phyloP scores from a whole-genome alignment of 2,797 vertebrate genomes.

The Remorina albescens region DNA sequence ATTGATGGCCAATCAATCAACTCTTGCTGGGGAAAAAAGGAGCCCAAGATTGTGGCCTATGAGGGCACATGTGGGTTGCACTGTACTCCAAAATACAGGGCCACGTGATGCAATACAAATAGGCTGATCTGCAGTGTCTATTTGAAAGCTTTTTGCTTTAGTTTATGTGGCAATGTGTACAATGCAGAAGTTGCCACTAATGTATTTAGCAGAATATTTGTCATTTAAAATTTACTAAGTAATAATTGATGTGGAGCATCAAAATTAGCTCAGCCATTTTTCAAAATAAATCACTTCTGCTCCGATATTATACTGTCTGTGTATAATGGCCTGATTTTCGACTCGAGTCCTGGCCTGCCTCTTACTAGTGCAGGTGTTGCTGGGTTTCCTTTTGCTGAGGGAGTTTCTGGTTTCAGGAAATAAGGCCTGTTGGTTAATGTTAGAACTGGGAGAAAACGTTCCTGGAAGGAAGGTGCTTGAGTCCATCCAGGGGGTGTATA shows the following conservation, averaged over 20 bases:
- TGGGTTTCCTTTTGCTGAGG: slow-evolving; percentile 80
- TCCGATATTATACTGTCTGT: slow-evolving; percentile 65
- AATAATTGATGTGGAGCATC: slow-evolving; percentile 32
- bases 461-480: slow-evolving; percentile 73
- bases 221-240: slow-evolving; percentile 17
- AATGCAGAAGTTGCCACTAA: background rate
- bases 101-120: slow-evolving; percentile 55
- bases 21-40: slow-evolving; percentile 69
- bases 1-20: slow-evolving; percentile 84
- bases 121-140: slow-evolving; percentile 22
- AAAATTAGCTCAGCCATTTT: slow-evolving; percentile 35
- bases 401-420: slow-evolving; percentile 87
- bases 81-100: slow-evolving; percentile 62
- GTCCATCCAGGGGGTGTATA: slow-evolving; percentile 60
- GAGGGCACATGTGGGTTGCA: slow-evolving; percentile 63
- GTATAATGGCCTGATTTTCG: slow-evolving; percentile 71
- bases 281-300: slow-evolving; percentile 35
- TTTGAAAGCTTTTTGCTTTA: slow-evolving; percentile 1
- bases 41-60: slow-evolving; percentile 62
- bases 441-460: slow-evolving; percentile 81
- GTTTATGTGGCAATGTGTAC: slow-evolving; percentile 1
- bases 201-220: background rate
- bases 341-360: slow-evolving; percentile 78
- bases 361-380: slow-evolving; percentile 80
- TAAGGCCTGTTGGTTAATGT: slow-evolving; percentile 83